Percentiles rank a stretch among this genome's conserved stretches.
Evolutionary conservation across 2,888 invertebrate genomes (phyloP).

Genomic region (Macrosoma leucophasiata): DNA sequence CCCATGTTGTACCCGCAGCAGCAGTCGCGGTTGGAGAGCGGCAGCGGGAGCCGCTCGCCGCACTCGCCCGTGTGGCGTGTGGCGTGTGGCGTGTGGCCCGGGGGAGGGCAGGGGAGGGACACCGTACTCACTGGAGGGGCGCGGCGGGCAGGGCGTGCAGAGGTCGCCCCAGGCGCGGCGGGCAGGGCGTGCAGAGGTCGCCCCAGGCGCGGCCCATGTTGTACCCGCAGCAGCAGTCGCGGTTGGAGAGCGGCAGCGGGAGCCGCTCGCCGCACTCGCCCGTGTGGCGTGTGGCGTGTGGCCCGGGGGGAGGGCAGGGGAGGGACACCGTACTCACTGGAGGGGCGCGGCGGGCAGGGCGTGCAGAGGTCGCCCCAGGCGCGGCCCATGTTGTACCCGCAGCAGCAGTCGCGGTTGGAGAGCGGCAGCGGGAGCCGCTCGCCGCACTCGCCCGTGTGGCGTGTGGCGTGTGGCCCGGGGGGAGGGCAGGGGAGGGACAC

Average conservation of each 20-base stretch:
- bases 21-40: slow-evolving; percentile 87
- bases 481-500: too few species aligned
- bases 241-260: slow-evolving; percentile 82
- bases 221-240: slow-evolving; percentile 91
- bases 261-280: slow-evolving; percentile 83
- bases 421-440: slow-evolving; percentile 81
- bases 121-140: slow-evolving; percentile 53
- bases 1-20: slow-evolving; percentile 93
- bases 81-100: too few species aligned
- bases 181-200: too few species aligned
- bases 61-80: slow-evolving; percentile 85
- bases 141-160: slow-evolving; percentile 84
- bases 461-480: too few species aligned
- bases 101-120: too few species aligned
- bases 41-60: slow-evolving; percentile 79
- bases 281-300: too few species aligned
- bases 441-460: slow-evolving; percentile 80
- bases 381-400: slow-evolving; percentile 89
- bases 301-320: too few species aligned
- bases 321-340: slow-evolving; percentile 54
- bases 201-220: too few species aligned
- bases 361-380: slow-evolving; percentile 89
- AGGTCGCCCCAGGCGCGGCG: slow-evolving; percentile 88
- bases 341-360: slow-evolving; percentile 79
- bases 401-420: slow-evolving; percentile 90